A percentile compares a stretch with the other conserved stretches of the same genome.
Conservation (phyloP, 2,113 vertebrate species). For the human (Homo sapiens) region GRCh38 chr7:153957501-153958000, state of each 20-base stretch:
- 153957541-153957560: no score
- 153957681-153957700: rapidly evolving
- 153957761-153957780: not conserved
- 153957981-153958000: no score
- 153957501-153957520: not conserved
- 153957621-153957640: not conserved
- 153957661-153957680: rapidly evolving
- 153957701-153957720: not conserved
- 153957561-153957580: no score
- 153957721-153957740: not conserved
- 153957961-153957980: no score
- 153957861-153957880: not conserved
- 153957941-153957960: no score
- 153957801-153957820: not conserved
- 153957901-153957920: no score
- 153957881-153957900: no score
- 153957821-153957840: not conserved
- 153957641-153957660: no score
- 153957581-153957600: no score
- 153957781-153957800: not conserved
- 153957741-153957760: not conserved
- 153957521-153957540: rapidly evolving
- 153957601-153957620: rapidly evolving
- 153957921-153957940: no score
- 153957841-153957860: not conserved